These are phyloP conservation scores for Microcebus lehilahytsara DNA, from an alignment of 2,113 vertebrate genomes.

Conservation along the genomic window DNA sequence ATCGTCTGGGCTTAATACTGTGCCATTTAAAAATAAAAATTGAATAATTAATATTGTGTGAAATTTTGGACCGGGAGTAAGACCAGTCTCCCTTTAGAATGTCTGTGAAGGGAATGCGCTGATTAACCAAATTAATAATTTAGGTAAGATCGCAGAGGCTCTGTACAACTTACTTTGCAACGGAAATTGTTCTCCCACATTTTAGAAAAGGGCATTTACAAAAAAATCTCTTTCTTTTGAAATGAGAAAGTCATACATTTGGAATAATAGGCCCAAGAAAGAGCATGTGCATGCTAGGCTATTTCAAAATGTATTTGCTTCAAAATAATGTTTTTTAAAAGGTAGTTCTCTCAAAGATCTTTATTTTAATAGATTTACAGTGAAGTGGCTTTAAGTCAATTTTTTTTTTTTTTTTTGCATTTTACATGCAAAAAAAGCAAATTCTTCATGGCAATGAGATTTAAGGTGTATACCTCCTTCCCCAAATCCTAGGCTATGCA, in stretches of 20 bases:
- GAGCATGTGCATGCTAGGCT: not conserved
- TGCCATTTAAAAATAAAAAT: not conserved
- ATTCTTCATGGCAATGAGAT: not conserved
- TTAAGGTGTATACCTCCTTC: not conserved
- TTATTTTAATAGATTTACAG: not conserved
- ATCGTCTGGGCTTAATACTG: not conserved
- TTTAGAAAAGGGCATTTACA: not conserved
- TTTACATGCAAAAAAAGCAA: not conserved
- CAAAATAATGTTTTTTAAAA: not conserved
- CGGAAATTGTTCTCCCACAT: not conserved
- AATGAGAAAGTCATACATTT: not conserved
- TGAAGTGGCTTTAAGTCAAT: not conserved
- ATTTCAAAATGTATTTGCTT: not conserved
- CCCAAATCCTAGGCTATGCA: not conserved
- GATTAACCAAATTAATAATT: slow-evolving; percentile 56
- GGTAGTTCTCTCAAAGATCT: not conserved
- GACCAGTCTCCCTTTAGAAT: not conserved
- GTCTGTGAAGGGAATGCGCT: not conserved
- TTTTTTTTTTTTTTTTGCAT: not conserved
- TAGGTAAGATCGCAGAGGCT: not conserved
- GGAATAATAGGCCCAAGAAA: not conserved
- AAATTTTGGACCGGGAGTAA: not conserved
- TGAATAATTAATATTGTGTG: not conserved
- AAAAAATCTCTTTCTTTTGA: not conserved
- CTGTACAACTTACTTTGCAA: not conserved